Percentiles rank a stretch among this genome's conserved stretches.
These are phyloP conservation scores for Gymnodraco acuticeps DNA, from an alignment of 2,797 vertebrate species.

Conservation along the genomic window DNA sequence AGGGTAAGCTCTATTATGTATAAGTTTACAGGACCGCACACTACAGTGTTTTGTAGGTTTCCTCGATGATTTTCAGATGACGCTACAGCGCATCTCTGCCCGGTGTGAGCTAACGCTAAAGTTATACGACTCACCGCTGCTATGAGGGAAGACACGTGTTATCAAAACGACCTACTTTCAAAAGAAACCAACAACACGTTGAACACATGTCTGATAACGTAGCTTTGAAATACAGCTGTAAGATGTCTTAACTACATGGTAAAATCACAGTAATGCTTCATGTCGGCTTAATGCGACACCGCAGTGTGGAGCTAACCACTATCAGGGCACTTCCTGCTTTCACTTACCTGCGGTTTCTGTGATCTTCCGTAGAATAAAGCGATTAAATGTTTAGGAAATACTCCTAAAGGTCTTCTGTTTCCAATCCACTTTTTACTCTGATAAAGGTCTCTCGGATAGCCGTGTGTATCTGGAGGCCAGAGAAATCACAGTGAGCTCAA, in stretches of 20 bases:
- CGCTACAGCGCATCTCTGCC: neutral
- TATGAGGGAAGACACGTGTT: neutral
- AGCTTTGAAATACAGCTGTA: rapidly evolving
- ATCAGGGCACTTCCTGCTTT: slow-evolving; percentile 49
- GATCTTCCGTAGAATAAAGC: neutral
- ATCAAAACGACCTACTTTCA: rapidly evolving
- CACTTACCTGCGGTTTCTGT: slow-evolving; percentile 56
- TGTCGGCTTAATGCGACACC: slow-evolving; percentile 4
- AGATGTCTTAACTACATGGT: neutral
- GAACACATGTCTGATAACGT: rapidly evolving
- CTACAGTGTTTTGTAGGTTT: neutral
- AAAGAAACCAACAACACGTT: rapidly evolving
- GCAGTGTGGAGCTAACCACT: slow-evolving; percentile 22
- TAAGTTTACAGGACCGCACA: rapidly evolving
- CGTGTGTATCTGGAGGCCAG: neutral
- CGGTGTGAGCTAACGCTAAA: slow-evolving; percentile 45
- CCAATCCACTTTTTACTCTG: slow-evolving; percentile 14
- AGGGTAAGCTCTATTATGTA: rapidly evolving
- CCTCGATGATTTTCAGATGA: neutral
- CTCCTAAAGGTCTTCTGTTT: slow-evolving; percentile 7
- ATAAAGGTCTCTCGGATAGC: neutral
- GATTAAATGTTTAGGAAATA: neutral
- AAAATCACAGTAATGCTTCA: neutral
- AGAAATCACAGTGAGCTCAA: slow-evolving; percentile 6
- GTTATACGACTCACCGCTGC: neutral